Percentiles rank a stretch among this genome's conserved stretches.
phyloP scores from a whole-genome alignment of 2,113 vertebrate genomes.

The Raja brachyura region DNA sequence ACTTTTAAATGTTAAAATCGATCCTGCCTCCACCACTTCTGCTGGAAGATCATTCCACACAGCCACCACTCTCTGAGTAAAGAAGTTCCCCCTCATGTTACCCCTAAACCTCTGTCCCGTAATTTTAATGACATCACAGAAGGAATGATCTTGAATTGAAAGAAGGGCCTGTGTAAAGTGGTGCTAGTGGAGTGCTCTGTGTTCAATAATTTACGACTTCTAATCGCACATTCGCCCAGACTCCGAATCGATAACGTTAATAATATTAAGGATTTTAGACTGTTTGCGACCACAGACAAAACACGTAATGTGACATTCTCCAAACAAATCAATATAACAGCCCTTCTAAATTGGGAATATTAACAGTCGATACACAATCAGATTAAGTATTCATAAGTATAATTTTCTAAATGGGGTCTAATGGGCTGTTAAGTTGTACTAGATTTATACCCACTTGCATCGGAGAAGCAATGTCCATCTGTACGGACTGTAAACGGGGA shows the following conservation, averaged over 20 bases:
- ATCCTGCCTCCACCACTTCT: no score
- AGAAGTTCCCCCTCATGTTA: no score
- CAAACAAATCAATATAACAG: neutral
- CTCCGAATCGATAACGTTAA: neutral
- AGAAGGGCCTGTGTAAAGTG: neutral
- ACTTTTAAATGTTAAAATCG: no score
- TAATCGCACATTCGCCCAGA: neutral
- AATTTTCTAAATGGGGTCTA: constrained; percentile 14
- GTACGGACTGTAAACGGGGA: neutral
- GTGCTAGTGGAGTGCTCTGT: neutral
- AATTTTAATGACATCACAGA: neutral
- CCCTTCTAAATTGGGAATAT: neutral
- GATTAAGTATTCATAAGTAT: constrained; percentile 9
- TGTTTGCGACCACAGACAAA: neutral
- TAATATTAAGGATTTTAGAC: neutral
- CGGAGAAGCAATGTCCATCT: neutral
- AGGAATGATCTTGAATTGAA: neutral
- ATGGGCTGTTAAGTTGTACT: neutral
- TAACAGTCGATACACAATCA: neutral
- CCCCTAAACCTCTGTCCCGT: no score
- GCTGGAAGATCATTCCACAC: no score
- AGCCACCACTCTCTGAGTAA: no score
- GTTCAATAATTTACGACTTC: neutral
- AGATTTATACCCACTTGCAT: neutral
- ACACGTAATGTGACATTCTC: neutral